phyloP scores from a whole-genome alignment of 1,140 invertebrate genomes.

The Panulirus ornatus region DNA sequence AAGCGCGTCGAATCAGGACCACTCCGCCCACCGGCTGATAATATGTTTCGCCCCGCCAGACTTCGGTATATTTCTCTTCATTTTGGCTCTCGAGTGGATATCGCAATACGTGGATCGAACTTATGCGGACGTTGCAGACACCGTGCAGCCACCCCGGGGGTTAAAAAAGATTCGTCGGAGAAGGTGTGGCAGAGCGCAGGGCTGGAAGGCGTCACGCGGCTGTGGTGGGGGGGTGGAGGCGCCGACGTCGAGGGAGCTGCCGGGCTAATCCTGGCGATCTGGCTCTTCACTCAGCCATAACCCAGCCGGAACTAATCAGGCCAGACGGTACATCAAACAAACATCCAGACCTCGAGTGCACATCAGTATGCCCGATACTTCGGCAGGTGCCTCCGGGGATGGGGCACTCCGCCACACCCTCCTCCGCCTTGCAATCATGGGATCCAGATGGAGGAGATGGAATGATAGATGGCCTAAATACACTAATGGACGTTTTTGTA shows the following conservation, averaged over 20 bases:
- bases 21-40: conserved; percentile 2
- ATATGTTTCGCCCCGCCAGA: not conserved
- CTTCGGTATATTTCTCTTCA: too few relatives aligned
- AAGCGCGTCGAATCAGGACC: conserved; percentile 34
- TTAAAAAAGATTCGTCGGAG: too few relatives aligned
- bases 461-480: conserved; percentile 20
- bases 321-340: conserved; percentile 21
- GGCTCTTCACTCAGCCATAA: conserved; percentile 35
- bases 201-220: too few relatives aligned
- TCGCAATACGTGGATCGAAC: too few relatives aligned
- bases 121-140: too few relatives aligned
- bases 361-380: conserved; percentile 9
- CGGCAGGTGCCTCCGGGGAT: not conserved
- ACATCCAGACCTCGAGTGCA: conserved; percentile 23
- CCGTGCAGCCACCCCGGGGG: too few relatives aligned
- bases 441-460: conserved; percentile 3
- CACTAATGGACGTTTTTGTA: conserved; percentile 30
- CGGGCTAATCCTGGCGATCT: not conserved
- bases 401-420: not conserved
- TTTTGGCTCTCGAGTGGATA: too few relatives aligned
- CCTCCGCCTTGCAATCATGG: not conserved
- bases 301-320: conserved; percentile 22
- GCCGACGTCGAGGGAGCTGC: too few relatives aligned
- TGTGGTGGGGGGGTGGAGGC: too few relatives aligned
- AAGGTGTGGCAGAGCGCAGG: too few relatives aligned